Conservation (phyloP, 2,113 vertebrate genomes). For the Saimiri boliviensis region DNA sequence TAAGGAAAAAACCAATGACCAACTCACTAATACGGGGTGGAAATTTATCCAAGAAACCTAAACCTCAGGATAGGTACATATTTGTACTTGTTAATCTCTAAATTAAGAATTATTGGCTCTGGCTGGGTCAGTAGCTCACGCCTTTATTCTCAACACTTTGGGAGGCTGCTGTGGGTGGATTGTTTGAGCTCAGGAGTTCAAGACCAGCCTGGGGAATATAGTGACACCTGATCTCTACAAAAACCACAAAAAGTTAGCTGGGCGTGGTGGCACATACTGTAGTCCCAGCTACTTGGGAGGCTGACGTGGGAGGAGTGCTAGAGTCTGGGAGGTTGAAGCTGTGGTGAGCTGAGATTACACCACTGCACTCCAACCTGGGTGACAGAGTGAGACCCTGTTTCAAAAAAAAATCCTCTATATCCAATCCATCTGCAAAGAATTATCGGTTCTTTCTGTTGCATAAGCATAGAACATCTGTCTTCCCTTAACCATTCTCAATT, state of each 20-base stretch:
- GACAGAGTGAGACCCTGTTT: background rate
- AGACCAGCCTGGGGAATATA: background rate
- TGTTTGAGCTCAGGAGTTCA: background rate
- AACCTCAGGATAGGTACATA: background rate
- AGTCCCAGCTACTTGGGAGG: background rate
- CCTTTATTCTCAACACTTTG: background rate
- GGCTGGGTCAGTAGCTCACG: background rate
- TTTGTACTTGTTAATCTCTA: background rate
- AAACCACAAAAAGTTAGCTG: background rate
- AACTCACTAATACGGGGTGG: background rate
- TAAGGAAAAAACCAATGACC: conserved; percentile 38
- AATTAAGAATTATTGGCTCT: conserved; percentile 11
- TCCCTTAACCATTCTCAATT: too few relatives aligned
- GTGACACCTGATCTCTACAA: background rate
- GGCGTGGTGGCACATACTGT: background rate
- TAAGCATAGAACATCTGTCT: too few relatives aligned
- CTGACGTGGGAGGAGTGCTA: background rate
- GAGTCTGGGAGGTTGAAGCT: background rate
- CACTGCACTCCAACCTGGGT: background rate
- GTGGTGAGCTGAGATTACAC: background rate
- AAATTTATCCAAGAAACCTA: background rate
- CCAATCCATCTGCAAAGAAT: background rate
- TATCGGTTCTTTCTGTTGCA: too few relatives aligned
- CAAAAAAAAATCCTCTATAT: background rate
- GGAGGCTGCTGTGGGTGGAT: background rate